Evolutionary conservation across 2,888 invertebrate species (phyloP).

Genomic region (Coecobrya sp.): DNA sequence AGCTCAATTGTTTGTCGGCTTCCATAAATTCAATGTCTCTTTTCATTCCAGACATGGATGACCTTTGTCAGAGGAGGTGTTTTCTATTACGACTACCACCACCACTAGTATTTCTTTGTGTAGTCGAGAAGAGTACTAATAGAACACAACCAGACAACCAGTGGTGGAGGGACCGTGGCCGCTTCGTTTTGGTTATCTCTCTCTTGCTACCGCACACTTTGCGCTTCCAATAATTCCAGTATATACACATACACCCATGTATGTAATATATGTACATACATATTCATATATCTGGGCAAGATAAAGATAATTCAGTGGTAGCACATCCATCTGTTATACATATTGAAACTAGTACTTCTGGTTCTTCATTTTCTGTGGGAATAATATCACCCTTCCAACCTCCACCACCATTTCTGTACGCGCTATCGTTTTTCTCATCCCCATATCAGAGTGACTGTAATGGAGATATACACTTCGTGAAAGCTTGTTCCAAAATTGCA

Average conservation of each 20-base stretch:
- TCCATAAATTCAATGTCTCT: constrained; percentile 80
- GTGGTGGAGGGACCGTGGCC: constrained; percentile 40
- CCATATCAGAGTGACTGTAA: constrained; percentile 43
- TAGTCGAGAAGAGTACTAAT: constrained; percentile 10
- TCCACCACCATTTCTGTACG: neutral
- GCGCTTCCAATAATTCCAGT: constrained; percentile 42
- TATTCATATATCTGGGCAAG: constrained; percentile 9
- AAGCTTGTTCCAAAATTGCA: constrained; percentile 41
- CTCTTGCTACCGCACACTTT: constrained; percentile 6
- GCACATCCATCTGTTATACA: constrained; percentile 26
- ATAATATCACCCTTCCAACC: constrained; percentile 1
- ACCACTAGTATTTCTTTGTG: constrained; percentile 11
- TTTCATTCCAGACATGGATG: constrained; percentile 83
- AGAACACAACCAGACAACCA: neutral
- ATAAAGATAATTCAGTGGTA: constrained; percentile 42
- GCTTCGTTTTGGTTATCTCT: neutral
- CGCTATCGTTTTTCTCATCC: neutral
- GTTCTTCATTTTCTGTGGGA: constrained; percentile 8
- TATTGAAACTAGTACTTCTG: neutral
- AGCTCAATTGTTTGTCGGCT: constrained; percentile 76
- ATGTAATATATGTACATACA: no score
- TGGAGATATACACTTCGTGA: constrained; percentile 43
- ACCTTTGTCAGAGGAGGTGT: constrained; percentile 82
- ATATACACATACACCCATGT: constrained; percentile 8
- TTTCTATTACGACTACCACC: constrained; percentile 52